These are phyloP conservation scores for Pipistrellus kuhlii DNA, from an alignment of 2,797 vertebrate species.

Conservation along the genomic window DNA sequence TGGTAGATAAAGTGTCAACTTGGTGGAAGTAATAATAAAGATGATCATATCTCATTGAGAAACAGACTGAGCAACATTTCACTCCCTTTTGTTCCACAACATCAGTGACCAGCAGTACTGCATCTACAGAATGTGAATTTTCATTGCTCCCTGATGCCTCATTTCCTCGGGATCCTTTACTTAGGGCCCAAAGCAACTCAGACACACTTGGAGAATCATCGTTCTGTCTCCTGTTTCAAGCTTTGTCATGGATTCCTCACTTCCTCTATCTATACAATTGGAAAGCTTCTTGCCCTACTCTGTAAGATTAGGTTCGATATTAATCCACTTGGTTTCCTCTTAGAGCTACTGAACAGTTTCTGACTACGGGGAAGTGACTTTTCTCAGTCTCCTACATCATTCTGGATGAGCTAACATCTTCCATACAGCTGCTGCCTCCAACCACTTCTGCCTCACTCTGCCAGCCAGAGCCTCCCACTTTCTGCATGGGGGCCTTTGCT, in stretches of 20 bases:
- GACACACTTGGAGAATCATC: background rate
- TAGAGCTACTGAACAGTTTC: background rate
- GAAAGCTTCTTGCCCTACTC: background rate
- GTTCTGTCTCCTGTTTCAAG: background rate
- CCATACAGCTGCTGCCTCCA: background rate
- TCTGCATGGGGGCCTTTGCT: background rate
- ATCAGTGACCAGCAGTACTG: background rate
- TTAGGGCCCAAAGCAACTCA: conserved; percentile 7
- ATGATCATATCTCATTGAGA: conserved; percentile 68
- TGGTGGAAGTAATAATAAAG: conserved; percentile 74
- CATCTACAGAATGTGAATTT: conserved; percentile 26
- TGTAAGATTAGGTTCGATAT: background rate
- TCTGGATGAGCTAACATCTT: background rate
- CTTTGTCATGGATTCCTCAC: background rate
- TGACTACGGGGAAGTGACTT: background rate
- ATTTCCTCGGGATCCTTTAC: conserved; percentile 22
- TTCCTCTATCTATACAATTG: background rate
- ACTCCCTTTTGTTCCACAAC: background rate
- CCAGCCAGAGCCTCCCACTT: background rate
- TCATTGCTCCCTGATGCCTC: conserved; percentile 49
- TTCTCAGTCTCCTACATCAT: background rate
- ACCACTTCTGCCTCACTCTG: background rate
- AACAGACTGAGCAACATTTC: conserved; percentile 60
- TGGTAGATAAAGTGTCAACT: conserved; percentile 66
- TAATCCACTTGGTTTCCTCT: background rate